Evolutionary conservation across 1,140 invertebrate species (phyloP), one percentile per base, ranked within the genome.

Genomic region (Arctopsyche grandis): DNA sequence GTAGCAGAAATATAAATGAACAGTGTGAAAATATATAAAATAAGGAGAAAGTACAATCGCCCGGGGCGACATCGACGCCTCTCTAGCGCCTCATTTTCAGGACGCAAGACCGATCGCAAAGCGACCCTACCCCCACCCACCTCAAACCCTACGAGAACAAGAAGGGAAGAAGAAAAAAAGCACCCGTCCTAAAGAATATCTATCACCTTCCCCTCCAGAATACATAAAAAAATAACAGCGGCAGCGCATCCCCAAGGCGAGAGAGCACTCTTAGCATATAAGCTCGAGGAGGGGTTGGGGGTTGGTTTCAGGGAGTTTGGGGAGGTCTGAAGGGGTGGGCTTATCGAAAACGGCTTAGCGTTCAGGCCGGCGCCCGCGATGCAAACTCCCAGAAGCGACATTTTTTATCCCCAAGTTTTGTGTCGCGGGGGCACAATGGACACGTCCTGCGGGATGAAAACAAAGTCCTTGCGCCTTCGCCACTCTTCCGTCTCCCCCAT

Each of bases 381-480:
- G 81, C 81, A 82, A 82, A 82, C 81, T 82, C 81, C 81, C 81
- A 78, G 79, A 80, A 79, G 81, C 81, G 79, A 82, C 79, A 82
- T 82, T 82, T 82, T 82, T 82, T 82, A 80, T 79, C 76, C 76
- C 74, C 43, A 46, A 74, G 56, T 77, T 74, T 76, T 44, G 60
- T 69, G 71, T 60, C 66, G 77, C 76, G 46, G 58, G 9, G 19
- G 52, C 21, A 78, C 79, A 80, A 80, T 80, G 79, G 81, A 82
- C 81, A 78, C 75, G 77, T 82, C 81, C 81, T 80, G 66, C 46
- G 81, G 81, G 81, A 80, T 48, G 75, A 63, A 80, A 79, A 74
- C 77, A 74, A 73, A 73, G 70, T 69, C 81, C 29, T 44, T 16
- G 63, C 24, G 16, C 46, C 16, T 14, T 56, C 73, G n/a, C 44